A percentile compares a stretch with the other conserved stretches of the same genome.
Conservation (phyloP, 2,888 invertebrate genomes). For the Idaea aversata region DNA sequence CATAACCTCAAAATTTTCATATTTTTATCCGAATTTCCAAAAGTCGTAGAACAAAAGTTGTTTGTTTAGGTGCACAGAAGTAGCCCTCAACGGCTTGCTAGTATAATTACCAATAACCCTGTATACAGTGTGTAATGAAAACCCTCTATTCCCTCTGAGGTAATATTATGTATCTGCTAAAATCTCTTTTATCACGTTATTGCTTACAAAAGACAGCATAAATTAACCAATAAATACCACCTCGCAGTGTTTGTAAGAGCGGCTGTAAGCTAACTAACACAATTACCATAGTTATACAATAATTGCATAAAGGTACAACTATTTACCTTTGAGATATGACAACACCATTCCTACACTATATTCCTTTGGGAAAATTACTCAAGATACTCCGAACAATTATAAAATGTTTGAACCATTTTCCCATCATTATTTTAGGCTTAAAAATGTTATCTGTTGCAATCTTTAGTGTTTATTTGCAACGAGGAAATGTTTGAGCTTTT, state of each 20-base stretch:
- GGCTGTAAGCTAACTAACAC: neutral
- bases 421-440: constrained; percentile 13
- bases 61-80: too few relatives aligned
- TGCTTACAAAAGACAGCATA: neutral
- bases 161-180: too few relatives aligned
- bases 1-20: too few relatives aligned
- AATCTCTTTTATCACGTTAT: too few relatives aligned
- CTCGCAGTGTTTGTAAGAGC: neutral
- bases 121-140: too few relatives aligned
- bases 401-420: constrained; percentile 10
- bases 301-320: constrained; percentile 12
- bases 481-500: neutral
- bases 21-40: too few relatives aligned
- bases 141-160: too few relatives aligned
- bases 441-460: neutral
- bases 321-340: constrained; percentile 8
- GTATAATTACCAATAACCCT: too few relatives aligned
- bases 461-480: neutral
- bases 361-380: constrained; percentile 19
- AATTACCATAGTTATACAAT: constrained; percentile 12
- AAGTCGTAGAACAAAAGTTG: too few relatives aligned
- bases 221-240: neutral
- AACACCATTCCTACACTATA: neutral
- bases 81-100: too few relatives aligned
- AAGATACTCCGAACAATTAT: constrained; percentile 13